phyloP scores from a whole-genome alignment of 2,797 vertebrate species.

The Poeciliopsis paucimaculata region DNA sequence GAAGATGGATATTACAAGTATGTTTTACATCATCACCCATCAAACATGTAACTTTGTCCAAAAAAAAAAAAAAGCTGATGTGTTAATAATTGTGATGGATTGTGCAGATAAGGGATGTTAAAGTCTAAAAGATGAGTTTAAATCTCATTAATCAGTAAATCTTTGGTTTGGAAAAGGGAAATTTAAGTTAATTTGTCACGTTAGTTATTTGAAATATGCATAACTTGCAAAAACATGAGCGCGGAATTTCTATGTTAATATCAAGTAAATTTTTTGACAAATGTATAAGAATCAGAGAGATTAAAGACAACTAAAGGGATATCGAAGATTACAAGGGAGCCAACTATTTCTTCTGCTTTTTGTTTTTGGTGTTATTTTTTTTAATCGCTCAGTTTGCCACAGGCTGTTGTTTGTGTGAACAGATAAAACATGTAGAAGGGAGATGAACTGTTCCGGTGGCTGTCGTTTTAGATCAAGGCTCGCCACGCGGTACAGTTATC shows the following conservation, averaged over 20 bases:
- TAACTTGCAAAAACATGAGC: neutral
- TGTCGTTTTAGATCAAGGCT: conserved; percentile 78
- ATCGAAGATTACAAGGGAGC: neutral
- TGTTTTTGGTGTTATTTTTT: neutral
- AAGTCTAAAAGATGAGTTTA: neutral
- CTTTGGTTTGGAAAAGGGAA: neutral
- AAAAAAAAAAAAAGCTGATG: neutral
- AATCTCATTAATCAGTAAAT: neutral
- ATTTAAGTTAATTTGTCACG: neutral
- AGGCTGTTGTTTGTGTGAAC: neutral
- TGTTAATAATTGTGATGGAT: conserved; percentile 12
- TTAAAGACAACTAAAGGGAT: neutral
- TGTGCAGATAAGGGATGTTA: neutral
- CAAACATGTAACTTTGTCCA: neutral
- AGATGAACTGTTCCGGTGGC: neutral
- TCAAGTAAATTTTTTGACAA: neutral
- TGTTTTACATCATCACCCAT: neutral
- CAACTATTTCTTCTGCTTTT: neutral
- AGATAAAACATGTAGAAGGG: neutral
- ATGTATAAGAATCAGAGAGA: neutral
- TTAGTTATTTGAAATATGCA: neutral
- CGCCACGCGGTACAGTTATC: conserved; percentile 84
- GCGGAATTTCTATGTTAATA: neutral
- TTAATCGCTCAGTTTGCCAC: neutral
- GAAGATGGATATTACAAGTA: neutral